phyloP scores from a whole-genome alignment of 2,797 vertebrate genomes.

The Siniperca obscura region DNA sequence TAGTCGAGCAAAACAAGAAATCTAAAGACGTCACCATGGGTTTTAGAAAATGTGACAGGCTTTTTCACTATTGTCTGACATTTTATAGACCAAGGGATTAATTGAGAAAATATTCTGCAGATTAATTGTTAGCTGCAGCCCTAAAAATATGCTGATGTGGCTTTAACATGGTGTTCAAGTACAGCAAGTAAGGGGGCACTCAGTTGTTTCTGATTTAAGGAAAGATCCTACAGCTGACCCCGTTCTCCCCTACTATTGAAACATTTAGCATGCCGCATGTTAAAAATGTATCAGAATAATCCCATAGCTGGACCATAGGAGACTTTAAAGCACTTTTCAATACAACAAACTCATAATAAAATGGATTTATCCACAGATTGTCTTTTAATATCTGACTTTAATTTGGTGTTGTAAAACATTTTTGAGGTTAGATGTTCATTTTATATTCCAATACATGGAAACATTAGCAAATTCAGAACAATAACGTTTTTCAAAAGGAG shows the following conservation, averaged over 20 bases:
- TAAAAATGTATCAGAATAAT: slow-evolving; percentile 4
- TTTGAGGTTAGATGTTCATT: not conserved
- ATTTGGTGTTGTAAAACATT: not conserved
- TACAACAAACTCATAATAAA: not conserved
- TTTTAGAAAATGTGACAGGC: no score
- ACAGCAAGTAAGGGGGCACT: not conserved
- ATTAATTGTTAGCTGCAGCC: not conserved
- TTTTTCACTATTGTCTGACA: no score
- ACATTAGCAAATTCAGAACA: not conserved
- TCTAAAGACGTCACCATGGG: no score
- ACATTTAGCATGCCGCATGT: not conserved
- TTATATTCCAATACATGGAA: not conserved
- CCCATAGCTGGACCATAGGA: not conserved
- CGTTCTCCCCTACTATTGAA: not conserved
- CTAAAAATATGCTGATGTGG: not conserved
- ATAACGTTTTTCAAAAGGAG: not conserved
- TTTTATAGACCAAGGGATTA: no score
- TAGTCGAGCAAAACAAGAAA: no score
- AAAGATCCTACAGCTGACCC: not conserved
- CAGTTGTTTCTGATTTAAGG: not conserved
- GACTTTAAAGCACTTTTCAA: not conserved
- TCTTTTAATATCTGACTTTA: not conserved
- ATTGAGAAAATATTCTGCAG: not conserved
- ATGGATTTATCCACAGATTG: not conserved
- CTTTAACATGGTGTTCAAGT: not conserved